These are phyloP conservation scores for Phthorimaea operculella DNA, from an alignment of 1,140 invertebrate genomes.

Conservation along the genomic window DNA sequence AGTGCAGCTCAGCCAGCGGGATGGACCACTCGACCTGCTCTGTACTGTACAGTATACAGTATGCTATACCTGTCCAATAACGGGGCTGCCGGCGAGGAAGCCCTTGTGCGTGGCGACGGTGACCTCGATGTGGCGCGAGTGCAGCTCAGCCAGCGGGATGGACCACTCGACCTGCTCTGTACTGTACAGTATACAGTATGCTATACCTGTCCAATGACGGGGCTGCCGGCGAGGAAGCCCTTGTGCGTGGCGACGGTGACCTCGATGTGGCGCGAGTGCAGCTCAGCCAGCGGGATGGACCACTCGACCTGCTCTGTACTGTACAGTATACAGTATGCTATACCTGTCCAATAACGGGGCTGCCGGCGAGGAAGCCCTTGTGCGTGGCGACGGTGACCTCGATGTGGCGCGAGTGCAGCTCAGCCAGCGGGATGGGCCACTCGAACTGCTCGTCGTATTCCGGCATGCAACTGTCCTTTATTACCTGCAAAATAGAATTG, in stretches of 20 bases:
- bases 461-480: conserved; percentile 92
- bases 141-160: too few relatives aligned
- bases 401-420: conserved; percentile 77
- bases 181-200: conserved; percentile 8
- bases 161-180: too few relatives aligned
- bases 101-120: too few relatives aligned
- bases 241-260: conserved; percentile 88
- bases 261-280: too few relatives aligned
- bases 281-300: too few relatives aligned
- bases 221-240: conserved; percentile 80
- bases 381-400: conserved; percentile 87
- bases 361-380: conserved; percentile 81
- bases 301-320: conserved; percentile 1
- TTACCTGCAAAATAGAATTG: conserved; percentile 68
- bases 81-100: too few relatives aligned
- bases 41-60: too few relatives aligned
- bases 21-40: too few relatives aligned
- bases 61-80: too few relatives aligned
- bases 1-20: too few relatives aligned
- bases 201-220: conserved; percentile 81
- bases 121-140: too few relatives aligned
- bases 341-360: conserved; percentile 85
- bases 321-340: too few relatives aligned
- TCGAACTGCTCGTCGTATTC: conserved; percentile 92
- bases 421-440: conserved; percentile 81